A percentile compares a stretch with the other conserved stretches of the same genome.
phyloP scores from a whole-genome alignment of 2,888 invertebrate species.

The Leucoptera coffeella region DNA sequence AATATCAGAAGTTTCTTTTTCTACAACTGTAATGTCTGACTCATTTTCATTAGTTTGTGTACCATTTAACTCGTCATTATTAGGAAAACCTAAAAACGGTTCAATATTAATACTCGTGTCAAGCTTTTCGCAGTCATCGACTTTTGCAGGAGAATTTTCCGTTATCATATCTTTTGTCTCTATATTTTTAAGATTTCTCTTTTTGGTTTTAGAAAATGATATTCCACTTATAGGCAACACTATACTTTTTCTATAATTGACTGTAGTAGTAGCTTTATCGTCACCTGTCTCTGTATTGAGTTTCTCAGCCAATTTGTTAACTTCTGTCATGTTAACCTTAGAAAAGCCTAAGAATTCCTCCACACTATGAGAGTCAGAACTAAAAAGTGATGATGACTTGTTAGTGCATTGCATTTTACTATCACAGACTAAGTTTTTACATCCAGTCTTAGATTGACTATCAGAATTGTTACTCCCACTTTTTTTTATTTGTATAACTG shows the following conservation, averaged over 20 bases:
- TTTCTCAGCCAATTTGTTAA: neutral
- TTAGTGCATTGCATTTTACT: too few relatives aligned
- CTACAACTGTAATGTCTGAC: neutral
- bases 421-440: too few relatives aligned
- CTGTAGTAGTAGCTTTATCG: neutral
- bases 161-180: neutral
- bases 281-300: neutral
- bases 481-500: too few relatives aligned
- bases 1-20: neutral
- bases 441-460: neutral
- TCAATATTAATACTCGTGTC: conserved; percentile 2
- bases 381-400: too few relatives aligned
- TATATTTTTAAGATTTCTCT: neutral
- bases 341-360: conserved; percentile 3
- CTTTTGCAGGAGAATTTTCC: neutral
- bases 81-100: conserved; percentile 9
- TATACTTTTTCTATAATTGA: neutral
- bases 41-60: neutral
- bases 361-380: too few relatives aligned
- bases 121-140: too few relatives aligned
- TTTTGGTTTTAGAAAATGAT: neutral
- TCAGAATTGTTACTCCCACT: conserved; percentile 1
- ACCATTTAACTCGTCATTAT: neutral
- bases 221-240: neutral
- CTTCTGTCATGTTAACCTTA: too few relatives aligned